Evolutionary conservation across 2,113 vertebrate genomes (phyloP).

Genomic region (Panurus biarmicus): DNA sequence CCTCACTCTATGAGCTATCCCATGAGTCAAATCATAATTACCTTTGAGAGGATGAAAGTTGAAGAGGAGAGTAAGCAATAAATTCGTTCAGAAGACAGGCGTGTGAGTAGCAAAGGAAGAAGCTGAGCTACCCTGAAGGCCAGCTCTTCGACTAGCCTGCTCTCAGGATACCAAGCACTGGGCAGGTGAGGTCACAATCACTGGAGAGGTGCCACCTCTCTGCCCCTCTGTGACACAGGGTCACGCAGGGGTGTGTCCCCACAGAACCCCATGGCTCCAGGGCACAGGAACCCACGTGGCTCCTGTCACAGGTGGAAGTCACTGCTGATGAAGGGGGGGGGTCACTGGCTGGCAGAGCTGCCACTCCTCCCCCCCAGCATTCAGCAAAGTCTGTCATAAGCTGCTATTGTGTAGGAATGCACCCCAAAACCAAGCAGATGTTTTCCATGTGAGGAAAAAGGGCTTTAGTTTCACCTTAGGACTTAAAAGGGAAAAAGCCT

Average conservation of each 20-base stretch:
- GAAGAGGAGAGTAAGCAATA: not conserved
- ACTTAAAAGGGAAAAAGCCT: no score
- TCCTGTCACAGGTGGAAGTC: not conserved
- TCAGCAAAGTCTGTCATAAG: no score
- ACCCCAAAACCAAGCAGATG: no score
- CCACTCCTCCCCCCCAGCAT: not conserved
- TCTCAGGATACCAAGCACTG: not conserved
- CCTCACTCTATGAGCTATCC: not conserved
- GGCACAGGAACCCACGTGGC: not conserved
- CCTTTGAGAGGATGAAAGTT: not conserved
- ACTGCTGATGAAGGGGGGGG: not conserved
- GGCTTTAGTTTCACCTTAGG: no score
- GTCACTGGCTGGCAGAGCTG: not conserved
- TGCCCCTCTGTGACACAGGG: not conserved
- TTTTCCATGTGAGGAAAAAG: no score
- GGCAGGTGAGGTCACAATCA: not conserved
- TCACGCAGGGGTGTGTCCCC: not conserved
- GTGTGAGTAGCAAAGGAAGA: not conserved
- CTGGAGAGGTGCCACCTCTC: not conserved
- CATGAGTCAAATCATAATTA: not conserved
- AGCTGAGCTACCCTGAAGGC: not conserved
- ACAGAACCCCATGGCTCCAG: no score
- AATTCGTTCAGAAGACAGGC: not conserved
- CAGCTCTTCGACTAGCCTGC: not conserved
- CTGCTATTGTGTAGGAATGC: no score